Percentiles rank a stretch among this genome's conserved stretches.
phyloP scores from a whole-genome alignment of 1,140 invertebrate genomes.

The Drosophila lacteicornis region DNA sequence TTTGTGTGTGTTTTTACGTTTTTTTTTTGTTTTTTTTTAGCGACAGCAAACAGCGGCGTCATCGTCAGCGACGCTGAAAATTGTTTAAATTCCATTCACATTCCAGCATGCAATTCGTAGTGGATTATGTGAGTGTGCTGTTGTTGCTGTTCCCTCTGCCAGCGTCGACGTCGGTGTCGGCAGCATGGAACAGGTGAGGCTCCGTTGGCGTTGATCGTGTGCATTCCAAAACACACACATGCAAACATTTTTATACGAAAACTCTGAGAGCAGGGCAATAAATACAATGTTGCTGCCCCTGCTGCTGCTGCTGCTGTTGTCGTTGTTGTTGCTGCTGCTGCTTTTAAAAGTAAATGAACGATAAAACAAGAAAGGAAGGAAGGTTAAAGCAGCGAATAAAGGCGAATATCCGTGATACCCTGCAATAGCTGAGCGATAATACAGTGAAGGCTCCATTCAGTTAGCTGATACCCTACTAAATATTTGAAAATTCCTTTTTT shows the following conservation, averaged over 20 bases:
- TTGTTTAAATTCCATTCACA: conserved; percentile 84
- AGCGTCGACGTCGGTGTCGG: conserved; percentile 46
- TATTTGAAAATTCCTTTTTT: too few species aligned
- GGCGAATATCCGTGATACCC: conserved; percentile 19
- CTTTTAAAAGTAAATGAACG: conserved; percentile 81
- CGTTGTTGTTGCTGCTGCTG: conserved; percentile 48
- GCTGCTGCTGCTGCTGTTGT: conserved; percentile 25
- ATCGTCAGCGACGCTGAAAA: conserved; percentile 82
- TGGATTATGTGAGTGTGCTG: conserved; percentile 62
- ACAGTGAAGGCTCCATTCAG: not conserved
- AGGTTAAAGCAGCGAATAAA: conserved; percentile 12
- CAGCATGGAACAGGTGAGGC: conserved; percentile 79
- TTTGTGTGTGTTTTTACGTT: conserved; percentile 22
- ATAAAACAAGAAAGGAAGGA: conserved; percentile 71
- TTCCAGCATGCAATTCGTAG: conserved; percentile 85
- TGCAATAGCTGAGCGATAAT: not conserved
- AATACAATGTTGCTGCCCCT: conserved; percentile 54
- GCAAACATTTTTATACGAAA: conserved; percentile 24
- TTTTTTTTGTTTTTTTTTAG: conserved; percentile 20
- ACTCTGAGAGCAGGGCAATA: conserved; percentile 69
- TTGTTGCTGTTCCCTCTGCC: conserved; percentile 43
- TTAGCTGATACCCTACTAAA: not conserved
- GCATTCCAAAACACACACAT: conserved; percentile 70
- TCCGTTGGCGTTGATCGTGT: conserved; percentile 69
- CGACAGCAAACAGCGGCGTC: conserved; percentile 63